Evolutionary conservation across 2,797 vertebrate genomes (phyloP).

Genomic region (Centroberyx gerrardi): DNA sequence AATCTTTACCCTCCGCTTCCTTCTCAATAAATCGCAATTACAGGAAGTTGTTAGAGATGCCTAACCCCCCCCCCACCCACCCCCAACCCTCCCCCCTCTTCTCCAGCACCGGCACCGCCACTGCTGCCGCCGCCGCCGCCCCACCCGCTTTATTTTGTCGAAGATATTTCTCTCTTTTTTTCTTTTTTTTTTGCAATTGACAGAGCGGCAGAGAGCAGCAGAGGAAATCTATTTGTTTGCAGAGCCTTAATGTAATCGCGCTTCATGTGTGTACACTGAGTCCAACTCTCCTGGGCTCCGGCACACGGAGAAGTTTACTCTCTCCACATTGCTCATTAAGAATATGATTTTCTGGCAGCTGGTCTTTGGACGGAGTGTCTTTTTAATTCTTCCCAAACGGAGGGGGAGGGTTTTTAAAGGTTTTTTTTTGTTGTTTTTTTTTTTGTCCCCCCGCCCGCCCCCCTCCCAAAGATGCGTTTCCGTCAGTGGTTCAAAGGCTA

Average conservation of each 20-base stretch:
- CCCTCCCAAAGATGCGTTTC: too few species aligned
- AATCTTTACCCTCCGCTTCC: constrained; percentile 99
- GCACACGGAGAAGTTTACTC: constrained; percentile 79
- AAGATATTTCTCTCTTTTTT: constrained; percentile 79
- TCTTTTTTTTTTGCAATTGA: constrained; percentile 87
- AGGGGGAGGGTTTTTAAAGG: constrained; percentile 41
- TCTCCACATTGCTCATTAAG: constrained; percentile 81
- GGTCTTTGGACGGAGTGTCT: constrained; percentile 65
- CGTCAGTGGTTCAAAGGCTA: background rate
- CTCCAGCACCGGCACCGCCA: background rate
- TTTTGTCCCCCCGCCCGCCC: too few species aligned
- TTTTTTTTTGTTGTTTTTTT: constrained; percentile 28
- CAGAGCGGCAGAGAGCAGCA: constrained; percentile 71
- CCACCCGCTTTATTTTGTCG: constrained; percentile 89
- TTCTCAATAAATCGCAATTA: constrained; percentile 99
- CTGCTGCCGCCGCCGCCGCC: constrained; percentile 34
- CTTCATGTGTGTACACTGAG: constrained; percentile 93
- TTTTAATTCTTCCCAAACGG: constrained; percentile 56
- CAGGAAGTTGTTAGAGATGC: constrained; percentile 99
- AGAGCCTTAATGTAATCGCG: constrained; percentile 83
- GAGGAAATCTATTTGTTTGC: constrained; percentile 88
- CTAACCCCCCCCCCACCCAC: constrained; percentile 73
- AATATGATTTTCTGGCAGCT: constrained; percentile 76
- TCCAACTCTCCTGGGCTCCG: constrained; percentile 89
- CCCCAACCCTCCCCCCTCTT: too few species aligned